Evolutionary conservation across 1,140 invertebrate species (phyloP).

Genomic region (Dryas iulia): DNA sequence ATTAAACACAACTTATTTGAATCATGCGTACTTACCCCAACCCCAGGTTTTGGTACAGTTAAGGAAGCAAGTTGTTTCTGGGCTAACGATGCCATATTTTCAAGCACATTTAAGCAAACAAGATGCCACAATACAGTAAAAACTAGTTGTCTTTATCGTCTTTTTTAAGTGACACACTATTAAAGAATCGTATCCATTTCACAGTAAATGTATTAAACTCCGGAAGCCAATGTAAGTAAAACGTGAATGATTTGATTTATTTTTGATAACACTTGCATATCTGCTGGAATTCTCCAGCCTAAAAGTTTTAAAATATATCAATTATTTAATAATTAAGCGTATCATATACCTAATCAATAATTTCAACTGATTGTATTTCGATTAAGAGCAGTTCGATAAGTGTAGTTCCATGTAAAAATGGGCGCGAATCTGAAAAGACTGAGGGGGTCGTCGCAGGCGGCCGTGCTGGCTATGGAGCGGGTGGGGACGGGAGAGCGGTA

Average conservation of each 20-base stretch:
- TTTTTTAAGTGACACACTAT: neutral
- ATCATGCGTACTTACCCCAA: conserved; percentile 37
- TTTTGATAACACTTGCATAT: conserved; percentile 21
- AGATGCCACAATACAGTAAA: conserved; percentile 67
- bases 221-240: neutral
- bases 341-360: neutral
- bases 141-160: conserved; percentile 13
- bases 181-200: neutral
- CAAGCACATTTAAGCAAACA: conserved; percentile 45
- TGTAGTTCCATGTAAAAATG: conserved; percentile 75
- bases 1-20: neutral
- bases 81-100: conserved; percentile 62
- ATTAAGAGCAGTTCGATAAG: conserved; percentile 56
- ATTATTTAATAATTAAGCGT: neutral
- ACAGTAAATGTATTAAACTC: neutral
- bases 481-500: conserved; percentile 50
- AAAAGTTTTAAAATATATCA: neutral
- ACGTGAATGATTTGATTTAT: neutral
- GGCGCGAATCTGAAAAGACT: conserved; percentile 78
- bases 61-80: conserved; percentile 46
- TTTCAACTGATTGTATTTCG: conserved; percentile 31
- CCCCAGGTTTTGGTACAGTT: conserved; percentile 34
- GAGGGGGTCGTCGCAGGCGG: conserved; percentile 57
- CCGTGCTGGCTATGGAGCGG: conserved; percentile 43
- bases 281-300: conserved; percentile 14